These are phyloP conservation scores for Heteromormyrus szaboi DNA, from an alignment of 2,797 vertebrate species.

Conservation along the genomic window DNA sequence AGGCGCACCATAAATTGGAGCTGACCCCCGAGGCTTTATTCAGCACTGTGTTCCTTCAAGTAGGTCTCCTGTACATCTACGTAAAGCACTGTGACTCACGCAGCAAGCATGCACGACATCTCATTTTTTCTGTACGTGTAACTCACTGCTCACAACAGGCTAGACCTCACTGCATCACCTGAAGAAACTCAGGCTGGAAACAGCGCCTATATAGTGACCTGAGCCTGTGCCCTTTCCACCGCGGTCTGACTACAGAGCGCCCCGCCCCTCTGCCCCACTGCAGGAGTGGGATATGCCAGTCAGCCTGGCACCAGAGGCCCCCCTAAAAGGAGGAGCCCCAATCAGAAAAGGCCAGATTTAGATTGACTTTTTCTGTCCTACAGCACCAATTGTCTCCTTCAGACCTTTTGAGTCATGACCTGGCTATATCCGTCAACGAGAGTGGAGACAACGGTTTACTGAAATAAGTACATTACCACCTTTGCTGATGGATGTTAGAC, in stretches of 20 bases:
- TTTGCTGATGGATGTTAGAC: not conserved
- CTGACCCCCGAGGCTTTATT: not conserved
- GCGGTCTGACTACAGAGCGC: not conserved
- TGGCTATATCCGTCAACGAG: not conserved
- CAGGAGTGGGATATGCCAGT: not conserved
- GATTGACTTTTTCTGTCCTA: not conserved
- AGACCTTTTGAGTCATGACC: not conserved
- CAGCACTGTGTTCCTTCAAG: slow-evolving; percentile 2
- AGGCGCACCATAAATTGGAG: not conserved
- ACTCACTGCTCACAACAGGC: not conserved
- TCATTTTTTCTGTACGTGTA: not conserved
- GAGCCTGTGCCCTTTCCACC: not conserved
- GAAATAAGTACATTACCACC: not conserved
- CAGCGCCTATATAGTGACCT: not conserved
- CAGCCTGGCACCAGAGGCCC: not conserved
- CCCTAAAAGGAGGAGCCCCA: not conserved
- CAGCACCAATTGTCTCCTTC: not conserved
- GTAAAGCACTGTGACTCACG: not conserved
- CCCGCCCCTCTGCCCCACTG: not conserved
- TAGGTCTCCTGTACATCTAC: not conserved
- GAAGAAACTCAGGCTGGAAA: not conserved
- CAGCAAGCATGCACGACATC: not conserved
- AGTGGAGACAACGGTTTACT: not conserved
- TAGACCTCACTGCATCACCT: not conserved
- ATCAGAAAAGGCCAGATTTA: slow-evolving; percentile 1